Evolutionary conservation across 1,140 invertebrate species (phyloP).

Genomic region (Spodoptera litura): DNA sequence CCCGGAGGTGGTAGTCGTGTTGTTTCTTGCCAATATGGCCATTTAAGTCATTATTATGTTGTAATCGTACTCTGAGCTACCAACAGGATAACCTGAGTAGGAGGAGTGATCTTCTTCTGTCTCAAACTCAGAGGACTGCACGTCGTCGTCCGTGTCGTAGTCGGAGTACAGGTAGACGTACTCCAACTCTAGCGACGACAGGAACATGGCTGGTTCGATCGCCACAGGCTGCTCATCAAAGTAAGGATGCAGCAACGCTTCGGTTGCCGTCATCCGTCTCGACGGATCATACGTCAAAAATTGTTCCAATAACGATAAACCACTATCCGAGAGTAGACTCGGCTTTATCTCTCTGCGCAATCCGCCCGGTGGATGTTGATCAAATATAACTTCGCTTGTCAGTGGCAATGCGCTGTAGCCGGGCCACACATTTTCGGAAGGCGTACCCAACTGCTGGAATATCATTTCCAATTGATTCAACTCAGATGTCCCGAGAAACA

Average conservation of each 20-base stretch:
- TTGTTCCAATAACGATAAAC: slow-evolving; percentile 93
- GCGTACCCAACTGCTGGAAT: slow-evolving; percentile 95
- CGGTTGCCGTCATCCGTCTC: slow-evolving; percentile 95
- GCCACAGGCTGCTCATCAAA: slow-evolving; percentile 97
- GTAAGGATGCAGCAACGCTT: slow-evolving; percentile 95
- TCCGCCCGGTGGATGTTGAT: slow-evolving; percentile 94
- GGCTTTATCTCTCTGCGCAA: slow-evolving; percentile 92
- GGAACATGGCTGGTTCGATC: slow-evolving; percentile 98
- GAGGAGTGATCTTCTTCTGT: too few relatives aligned
- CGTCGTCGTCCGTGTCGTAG: too few relatives aligned
- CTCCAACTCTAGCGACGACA: slow-evolving; percentile 92
- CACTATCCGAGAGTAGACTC: slow-evolving; percentile 91
- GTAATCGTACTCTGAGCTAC: too few relatives aligned
- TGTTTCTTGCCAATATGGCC: too few relatives aligned
- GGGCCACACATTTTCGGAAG: slow-evolving; percentile 97
- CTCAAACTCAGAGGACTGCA: too few relatives aligned
- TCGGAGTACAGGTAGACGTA: too few relatives aligned
- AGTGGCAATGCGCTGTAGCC: slow-evolving; percentile 96
- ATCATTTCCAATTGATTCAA: slow-evolving; percentile 95
- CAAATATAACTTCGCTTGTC: slow-evolving; percentile 96
- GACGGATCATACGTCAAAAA: slow-evolving; percentile 97
- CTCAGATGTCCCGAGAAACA: slow-evolving; percentile 98
- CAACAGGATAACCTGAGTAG: too few relatives aligned
- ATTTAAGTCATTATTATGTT: too few relatives aligned
- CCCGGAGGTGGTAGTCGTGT: too few relatives aligned